These are phyloP conservation scores for Apodemus sylvaticus DNA, from an alignment of 2,113 vertebrate species.

Conservation along the genomic window DNA sequence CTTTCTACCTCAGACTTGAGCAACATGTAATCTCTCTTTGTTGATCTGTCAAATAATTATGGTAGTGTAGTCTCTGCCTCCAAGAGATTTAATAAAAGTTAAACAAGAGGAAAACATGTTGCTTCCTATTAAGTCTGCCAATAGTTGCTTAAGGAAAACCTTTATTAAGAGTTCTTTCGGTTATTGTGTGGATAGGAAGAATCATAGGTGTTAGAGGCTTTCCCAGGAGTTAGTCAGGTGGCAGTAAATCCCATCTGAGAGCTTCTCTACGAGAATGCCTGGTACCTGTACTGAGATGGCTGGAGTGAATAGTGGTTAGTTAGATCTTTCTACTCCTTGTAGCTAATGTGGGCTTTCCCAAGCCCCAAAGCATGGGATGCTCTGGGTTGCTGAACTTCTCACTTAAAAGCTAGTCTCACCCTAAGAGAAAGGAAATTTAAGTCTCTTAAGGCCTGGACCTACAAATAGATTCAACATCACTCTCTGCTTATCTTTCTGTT, in stretches of 20 bases:
- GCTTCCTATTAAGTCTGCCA: not conserved
- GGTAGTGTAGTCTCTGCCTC: not conserved
- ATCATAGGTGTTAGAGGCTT: not conserved
- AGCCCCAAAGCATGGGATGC: too few relatives aligned
- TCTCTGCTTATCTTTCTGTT: not conserved
- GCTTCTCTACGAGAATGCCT: not conserved
- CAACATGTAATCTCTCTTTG: not conserved
- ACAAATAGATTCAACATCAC: not conserved
- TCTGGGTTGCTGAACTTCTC: not conserved
- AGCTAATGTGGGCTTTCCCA: not conserved
- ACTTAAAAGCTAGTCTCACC: not conserved
- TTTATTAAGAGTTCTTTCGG: too few relatives aligned
- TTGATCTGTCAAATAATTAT: not conserved
- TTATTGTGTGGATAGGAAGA: not conserved
- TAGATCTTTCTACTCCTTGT: not conserved
- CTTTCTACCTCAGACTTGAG: not conserved
- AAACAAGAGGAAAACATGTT: not conserved
- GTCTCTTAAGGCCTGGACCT: not conserved
- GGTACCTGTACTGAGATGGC: not conserved
- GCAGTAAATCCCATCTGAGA: not conserved
- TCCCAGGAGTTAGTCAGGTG: accelerated
- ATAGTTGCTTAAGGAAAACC: not conserved
- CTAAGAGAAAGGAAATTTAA: not conserved
- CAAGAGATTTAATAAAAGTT: not conserved
- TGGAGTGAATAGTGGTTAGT: not conserved